Conservation (phyloP, 1,140 invertebrate species). For the Tetramorium alpestre region DNA sequence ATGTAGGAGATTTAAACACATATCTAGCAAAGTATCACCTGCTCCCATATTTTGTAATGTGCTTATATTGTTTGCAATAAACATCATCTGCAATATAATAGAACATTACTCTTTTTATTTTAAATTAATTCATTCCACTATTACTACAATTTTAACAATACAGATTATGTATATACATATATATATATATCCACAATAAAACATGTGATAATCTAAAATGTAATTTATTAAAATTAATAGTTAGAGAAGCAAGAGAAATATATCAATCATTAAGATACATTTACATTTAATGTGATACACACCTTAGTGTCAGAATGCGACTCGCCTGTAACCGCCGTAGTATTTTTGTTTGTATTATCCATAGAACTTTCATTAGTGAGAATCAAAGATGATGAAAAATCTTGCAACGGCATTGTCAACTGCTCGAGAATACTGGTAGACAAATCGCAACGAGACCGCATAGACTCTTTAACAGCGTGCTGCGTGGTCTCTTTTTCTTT, state of each 20-base stretch:
- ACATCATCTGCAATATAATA: constrained; percentile 82
- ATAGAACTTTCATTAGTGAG: constrained; percentile 71
- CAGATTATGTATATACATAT: not conserved
- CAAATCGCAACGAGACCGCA: constrained; percentile 87
- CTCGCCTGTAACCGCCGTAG: constrained; percentile 73
- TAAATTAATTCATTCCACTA: constrained; percentile 13
- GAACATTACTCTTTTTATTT: not conserved
- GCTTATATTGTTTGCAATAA: constrained; percentile 85
- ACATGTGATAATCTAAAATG: constrained; percentile 6
- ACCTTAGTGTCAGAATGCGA: constrained; percentile 80
- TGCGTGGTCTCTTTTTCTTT: constrained; percentile 86
- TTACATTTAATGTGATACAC: constrained; percentile 13
- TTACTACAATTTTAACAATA: constrained; percentile 16
- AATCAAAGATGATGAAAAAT: constrained; percentile 79
- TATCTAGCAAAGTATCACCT: constrained; percentile 92
- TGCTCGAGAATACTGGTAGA: constrained; percentile 89
- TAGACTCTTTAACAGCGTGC: constrained; percentile 86
- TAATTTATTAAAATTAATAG: not conserved
- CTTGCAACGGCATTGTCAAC: constrained; percentile 88
- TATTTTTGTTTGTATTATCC: constrained; percentile 75
- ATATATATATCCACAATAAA: not conserved
- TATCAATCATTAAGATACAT: constrained; percentile 25
- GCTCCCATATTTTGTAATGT: constrained; percentile 90
- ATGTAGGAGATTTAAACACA: constrained; percentile 91
- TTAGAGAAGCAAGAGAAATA: not conserved